Percentiles rank a stretch among this genome's conserved stretches.
Conservation (phyloP, 2,113 vertebrate species). For the Trichomycterus rosablanca region DNA sequence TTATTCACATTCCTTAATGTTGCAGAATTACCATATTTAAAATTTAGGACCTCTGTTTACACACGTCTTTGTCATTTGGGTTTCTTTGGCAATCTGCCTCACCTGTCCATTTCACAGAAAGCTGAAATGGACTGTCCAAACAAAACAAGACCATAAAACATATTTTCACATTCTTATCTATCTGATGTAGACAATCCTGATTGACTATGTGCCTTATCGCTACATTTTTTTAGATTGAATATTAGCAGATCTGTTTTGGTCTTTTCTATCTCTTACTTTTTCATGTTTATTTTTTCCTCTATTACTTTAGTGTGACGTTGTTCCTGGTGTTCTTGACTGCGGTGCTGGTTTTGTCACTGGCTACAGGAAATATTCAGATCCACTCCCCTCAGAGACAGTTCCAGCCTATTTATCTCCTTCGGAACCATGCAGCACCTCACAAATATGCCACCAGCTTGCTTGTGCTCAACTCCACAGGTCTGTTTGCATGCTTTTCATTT, state of each 20-base stretch:
- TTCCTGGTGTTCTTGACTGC: constrained; percentile 82
- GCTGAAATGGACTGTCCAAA: too few species aligned
- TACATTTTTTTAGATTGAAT: too few species aligned
- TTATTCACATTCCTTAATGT: too few species aligned
- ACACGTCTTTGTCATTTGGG: too few species aligned
- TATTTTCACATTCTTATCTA: too few species aligned
- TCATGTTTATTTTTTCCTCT: not conserved
- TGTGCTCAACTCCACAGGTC: constrained; percentile 87
- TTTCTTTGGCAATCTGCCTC: too few species aligned
- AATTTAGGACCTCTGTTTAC: too few species aligned
- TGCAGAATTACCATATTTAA: too few species aligned
- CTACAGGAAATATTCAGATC: constrained; percentile 84
- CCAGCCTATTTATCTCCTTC: constrained; percentile 82
- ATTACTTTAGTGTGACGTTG: constrained; percentile 74
- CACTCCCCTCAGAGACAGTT: constrained; percentile 76
- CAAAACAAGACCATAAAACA: too few species aligned
- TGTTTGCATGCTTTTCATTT: constrained; percentile 38
- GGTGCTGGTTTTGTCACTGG: constrained; percentile 79
- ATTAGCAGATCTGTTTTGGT: not conserved
- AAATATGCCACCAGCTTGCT: constrained; percentile 83
- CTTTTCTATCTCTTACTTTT: not conserved
- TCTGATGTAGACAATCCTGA: too few species aligned
- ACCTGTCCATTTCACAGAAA: too few species aligned
- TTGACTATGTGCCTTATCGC: too few species aligned
- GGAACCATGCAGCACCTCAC: constrained; percentile 64